phyloP scores from a whole-genome alignment of 2,888 invertebrate species.

The Parnassius smintheus region DNA sequence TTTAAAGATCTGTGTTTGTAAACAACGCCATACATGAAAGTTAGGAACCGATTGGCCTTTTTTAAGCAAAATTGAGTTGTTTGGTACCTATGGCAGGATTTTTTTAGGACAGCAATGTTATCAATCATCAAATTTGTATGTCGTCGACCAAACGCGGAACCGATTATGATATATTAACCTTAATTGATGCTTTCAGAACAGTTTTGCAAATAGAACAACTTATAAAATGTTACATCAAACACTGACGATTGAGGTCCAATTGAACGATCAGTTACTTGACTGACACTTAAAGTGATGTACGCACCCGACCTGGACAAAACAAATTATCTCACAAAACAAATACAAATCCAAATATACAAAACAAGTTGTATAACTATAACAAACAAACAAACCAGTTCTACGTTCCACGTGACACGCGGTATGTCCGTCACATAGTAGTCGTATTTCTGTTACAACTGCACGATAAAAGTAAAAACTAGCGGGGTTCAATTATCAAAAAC shows the following conservation, averaged over 20 bases:
- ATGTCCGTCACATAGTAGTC: conserved; percentile 49
- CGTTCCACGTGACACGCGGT: conserved; percentile 42
- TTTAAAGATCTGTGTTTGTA: conserved; percentile 56
- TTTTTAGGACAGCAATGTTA: conserved; percentile 12
- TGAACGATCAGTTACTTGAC: conserved; percentile 60
- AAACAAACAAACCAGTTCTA: conserved; percentile 28
- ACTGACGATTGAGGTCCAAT: conserved; percentile 46
- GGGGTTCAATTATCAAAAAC: conserved; percentile 70
- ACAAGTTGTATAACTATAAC: conserved; percentile 32
- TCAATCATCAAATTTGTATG: conserved; percentile 25
- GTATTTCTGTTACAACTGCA: conserved; percentile 42
- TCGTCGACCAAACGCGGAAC: conserved; percentile 52
- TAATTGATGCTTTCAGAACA: conserved; percentile 24
- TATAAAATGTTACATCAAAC: conserved; percentile 26
- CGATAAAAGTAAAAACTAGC: conserved; percentile 63
- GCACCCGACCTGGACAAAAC: conserved; percentile 37
- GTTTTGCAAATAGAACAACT: conserved; percentile 28
- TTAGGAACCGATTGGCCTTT: conserved; percentile 39
- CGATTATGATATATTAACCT: conserved; percentile 26
- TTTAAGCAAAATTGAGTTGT: conserved; percentile 1
- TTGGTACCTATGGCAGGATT: conserved; percentile 7
- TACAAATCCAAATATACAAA: conserved; percentile 14
- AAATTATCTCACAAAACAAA: conserved; percentile 29
- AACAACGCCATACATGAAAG: conserved; percentile 47
- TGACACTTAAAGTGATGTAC: conserved; percentile 48